Evolutionary conservation across 2,888 invertebrate species (phyloP), one percentile per base, ranked within the genome.

Genomic region (Helicoverpa assulta): DNA sequence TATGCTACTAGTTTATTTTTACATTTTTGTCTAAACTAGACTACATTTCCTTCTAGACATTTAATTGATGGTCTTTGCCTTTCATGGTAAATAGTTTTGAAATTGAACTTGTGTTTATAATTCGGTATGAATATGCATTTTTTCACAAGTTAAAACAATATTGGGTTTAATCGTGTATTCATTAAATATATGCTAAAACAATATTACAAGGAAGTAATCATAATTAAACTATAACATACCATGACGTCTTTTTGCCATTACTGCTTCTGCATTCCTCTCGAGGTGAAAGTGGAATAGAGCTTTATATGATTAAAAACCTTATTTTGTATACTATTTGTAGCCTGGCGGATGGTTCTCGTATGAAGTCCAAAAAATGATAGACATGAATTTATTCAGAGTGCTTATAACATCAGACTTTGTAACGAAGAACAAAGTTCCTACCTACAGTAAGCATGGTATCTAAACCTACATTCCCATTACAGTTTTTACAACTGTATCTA

Each of bases 1-100:
- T 12, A 64, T 73, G 52, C 53, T 53, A 52, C 73, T 54, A 53
- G 67, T 80, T 78, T 80, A 12, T 8, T 76, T 72, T 54, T 60
- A 26, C 8, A n/a, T n/a, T 50, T 63, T 52, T 58, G 19, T 37
- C 51, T 54, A 26, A 68, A 79, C 60, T 52, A 50, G 63, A 58
- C 8, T 52, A 37, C 58, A 19, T 64, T 64, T 68, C 19, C 8
- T 40, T 57, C 12, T 64, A 64, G 68, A 61, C 29, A 40, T 29
- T 78, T 33, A 60, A 58, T 60, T n/a, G 29, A 47, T 60, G 56
- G 12, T 51, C 19, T 40, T 33, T 26, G n/a, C 16, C 33, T 10
- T 60, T 2, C 54, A 43, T 29, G 29, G 58, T 43, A 14, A 60
- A 68, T 26, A 53, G 37, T 75, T 75, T 69, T 68, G 57, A 79